Evolutionary conservation across 2,888 invertebrate genomes (phyloP), one percentile per base, ranked within the genome.

Genomic region (Polylopha cassiicola): DNA sequence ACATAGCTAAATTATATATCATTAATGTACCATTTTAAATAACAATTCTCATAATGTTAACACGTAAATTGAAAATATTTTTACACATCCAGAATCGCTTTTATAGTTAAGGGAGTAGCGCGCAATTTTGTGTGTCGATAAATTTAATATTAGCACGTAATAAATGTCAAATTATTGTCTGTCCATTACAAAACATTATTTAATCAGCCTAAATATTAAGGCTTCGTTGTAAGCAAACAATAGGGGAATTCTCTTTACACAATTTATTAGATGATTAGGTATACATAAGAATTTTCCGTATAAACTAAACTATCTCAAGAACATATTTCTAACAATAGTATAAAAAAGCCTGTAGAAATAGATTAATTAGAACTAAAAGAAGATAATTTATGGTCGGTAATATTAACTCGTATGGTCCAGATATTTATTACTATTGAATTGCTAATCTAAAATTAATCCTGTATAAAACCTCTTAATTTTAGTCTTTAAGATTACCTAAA

Each of bases 271-370:
- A 70, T 50, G 59, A 61, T 64, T 61, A n/a, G n/a, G n/a, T n/a
- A 66, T 73, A 78, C 80, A 78, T 67, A 66, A 52, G 61, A 73
- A 69, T 73, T 76, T 73, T 64, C 56, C 60, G 64, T 75, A 73
- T 16, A 26, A 16, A 36, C 29, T 73, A 68, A 65, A 49, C 48
- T 54, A 57, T 47, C 50, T 38, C 50, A 52, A 57, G 50, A 54
- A 56, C 51, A 58, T 47, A 48, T 48, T 54, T 39, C 37, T 55
- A 57, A 48, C 41, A 52, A 55, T 61, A 61, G 49, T 21, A 24
- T 17, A 18, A 63, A 61, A 65, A 65, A 63, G 69, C 68, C 71
- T n/a, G n/a, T n/a, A n/a, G 69, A 72, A 67, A 43, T 59, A 59
- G 42, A 52, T 61, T 57, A 62, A 74, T 75, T 77, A 73, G 57